Percentiles rank a stretch among this genome's conserved stretches.
phyloP scores from a whole-genome alignment of 1,140 invertebrate species.

The Drosophila fuyamai region DNA sequence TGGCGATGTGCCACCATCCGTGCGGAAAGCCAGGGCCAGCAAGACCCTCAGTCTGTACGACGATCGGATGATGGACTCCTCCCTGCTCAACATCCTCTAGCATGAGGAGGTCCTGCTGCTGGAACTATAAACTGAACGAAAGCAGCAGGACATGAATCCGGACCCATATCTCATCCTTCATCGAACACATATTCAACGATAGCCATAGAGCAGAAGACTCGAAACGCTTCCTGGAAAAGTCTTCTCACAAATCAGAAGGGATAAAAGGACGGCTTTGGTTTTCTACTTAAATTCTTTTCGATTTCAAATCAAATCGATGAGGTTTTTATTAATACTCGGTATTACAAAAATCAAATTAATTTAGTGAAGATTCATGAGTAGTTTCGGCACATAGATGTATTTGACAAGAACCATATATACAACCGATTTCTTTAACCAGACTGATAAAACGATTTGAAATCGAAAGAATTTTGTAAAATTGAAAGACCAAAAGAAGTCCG shows the following conservation, averaged over 20 bases:
- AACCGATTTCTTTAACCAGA: not conserved
- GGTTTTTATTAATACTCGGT: too few species aligned
- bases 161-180: conserved; percentile 67
- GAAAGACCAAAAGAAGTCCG: conserved; percentile 1
- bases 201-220: conserved; percentile 60
- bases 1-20: conserved; percentile 91
- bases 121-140: conserved; percentile 63
- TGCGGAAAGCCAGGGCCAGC: conserved; percentile 87
- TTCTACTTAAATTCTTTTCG: conserved; percentile 2
- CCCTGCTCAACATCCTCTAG: conserved; percentile 84
- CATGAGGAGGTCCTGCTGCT: conserved; percentile 85
- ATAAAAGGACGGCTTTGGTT: not conserved
- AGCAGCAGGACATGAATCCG: conserved; percentile 57
- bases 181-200: conserved; percentile 72
- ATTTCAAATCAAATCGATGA: not conserved
- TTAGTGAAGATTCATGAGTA: not conserved
- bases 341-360: too few species aligned
- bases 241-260: conserved; percentile 22
- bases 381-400: not conserved
- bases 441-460: conserved; percentile 2
- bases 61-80: conserved; percentile 92
- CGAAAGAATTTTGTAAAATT: not conserved
- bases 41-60: conserved; percentile 93
- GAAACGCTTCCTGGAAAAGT: conserved; percentile 41
- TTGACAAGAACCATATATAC: not conserved